A percentile compares a stretch with the other conserved stretches of the same genome.
phyloP scores from a whole-genome alignment of 2,888 invertebrate species.

The Hypercompe scribonia region DNA sequence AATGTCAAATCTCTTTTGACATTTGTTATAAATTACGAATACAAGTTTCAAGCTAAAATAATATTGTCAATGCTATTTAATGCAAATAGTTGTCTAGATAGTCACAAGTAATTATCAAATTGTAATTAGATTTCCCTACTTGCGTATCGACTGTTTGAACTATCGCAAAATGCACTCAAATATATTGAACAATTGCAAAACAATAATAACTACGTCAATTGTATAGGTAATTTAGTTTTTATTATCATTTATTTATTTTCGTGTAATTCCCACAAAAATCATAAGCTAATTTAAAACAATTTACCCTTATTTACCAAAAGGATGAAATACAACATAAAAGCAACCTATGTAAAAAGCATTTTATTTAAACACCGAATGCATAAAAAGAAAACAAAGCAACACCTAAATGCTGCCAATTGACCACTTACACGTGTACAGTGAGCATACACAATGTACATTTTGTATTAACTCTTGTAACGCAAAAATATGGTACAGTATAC shows the following conservation, averaged over 20 bases:
- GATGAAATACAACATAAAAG: not conserved
- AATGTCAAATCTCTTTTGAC: not conserved
- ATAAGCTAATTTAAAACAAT: not conserved
- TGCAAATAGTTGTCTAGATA: not conserved
- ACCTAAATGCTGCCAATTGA: conserved; percentile 20
- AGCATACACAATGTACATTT: conserved; percentile 40
- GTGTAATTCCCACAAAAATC: not conserved
- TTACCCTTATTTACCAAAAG: not conserved
- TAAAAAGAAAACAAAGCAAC: conserved; percentile 2
- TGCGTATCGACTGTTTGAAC: not conserved
- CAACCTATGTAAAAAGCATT: not conserved
- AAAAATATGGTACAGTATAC: conserved; percentile 44
- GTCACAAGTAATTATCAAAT: not conserved
- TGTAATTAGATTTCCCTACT: not conserved
- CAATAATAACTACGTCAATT: not conserved
- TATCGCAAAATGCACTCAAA: not conserved
- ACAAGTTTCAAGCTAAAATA: not conserved
- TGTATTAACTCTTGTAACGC: conserved; percentile 35
- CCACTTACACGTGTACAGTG: conserved; percentile 27
- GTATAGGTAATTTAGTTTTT: not conserved
- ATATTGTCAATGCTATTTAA: not conserved
- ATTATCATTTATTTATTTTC: not conserved
- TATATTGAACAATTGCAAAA: not conserved
- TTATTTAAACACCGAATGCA: conserved; percentile 9
- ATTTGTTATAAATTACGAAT: not conserved